Conservation (phyloP, 2,888 invertebrate species). For the Limnephilus rhombicus region DNA sequence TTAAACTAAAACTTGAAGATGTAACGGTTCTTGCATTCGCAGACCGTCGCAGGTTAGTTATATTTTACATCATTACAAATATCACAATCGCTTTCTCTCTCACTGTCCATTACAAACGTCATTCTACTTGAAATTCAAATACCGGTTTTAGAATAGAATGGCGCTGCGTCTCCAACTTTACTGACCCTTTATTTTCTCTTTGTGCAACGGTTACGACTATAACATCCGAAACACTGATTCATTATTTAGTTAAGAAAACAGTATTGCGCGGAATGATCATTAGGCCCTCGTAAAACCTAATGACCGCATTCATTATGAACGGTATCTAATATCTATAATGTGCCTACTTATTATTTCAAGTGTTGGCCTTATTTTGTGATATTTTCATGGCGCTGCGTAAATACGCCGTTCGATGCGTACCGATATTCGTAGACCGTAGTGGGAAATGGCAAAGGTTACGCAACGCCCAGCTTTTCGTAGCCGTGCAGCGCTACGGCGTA, state of each 20-base stretch:
- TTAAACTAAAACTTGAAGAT: background rate
- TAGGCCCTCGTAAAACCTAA: slow-evolving; percentile 33
- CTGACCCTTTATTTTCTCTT: slow-evolving; percentile 48
- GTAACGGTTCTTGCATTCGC: slow-evolving; percentile 35
- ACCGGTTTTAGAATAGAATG: slow-evolving; percentile 30
- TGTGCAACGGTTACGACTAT: slow-evolving; percentile 27
- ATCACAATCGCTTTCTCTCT: slow-evolving; percentile 44
- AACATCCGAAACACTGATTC: slow-evolving; percentile 20
- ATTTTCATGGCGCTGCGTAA: background rate
- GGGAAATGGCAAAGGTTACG: slow-evolving; percentile 54
- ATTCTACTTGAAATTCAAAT: slow-evolving; percentile 31
- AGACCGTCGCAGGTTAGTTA: slow-evolving; percentile 1
- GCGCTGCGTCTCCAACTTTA: slow-evolving; percentile 5
- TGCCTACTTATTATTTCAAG: background rate
- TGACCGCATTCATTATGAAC: slow-evolving; percentile 31
- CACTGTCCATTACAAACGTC: slow-evolving; percentile 37
- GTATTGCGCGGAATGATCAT: slow-evolving; percentile 26
- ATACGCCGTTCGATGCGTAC: slow-evolving; percentile 1
- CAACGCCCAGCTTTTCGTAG: slow-evolving; percentile 43
- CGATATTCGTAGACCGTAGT: background rate
- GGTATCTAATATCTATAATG: background rate
- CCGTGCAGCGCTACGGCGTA: slow-evolving; percentile 51
- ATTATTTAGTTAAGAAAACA: background rate
- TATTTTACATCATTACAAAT: slow-evolving; percentile 33
- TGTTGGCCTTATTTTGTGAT: background rate